These are phyloP conservation scores for Erythrocercus mccallii DNA, from an alignment of 2,113 vertebrate genomes.

Conservation along the genomic window DNA sequence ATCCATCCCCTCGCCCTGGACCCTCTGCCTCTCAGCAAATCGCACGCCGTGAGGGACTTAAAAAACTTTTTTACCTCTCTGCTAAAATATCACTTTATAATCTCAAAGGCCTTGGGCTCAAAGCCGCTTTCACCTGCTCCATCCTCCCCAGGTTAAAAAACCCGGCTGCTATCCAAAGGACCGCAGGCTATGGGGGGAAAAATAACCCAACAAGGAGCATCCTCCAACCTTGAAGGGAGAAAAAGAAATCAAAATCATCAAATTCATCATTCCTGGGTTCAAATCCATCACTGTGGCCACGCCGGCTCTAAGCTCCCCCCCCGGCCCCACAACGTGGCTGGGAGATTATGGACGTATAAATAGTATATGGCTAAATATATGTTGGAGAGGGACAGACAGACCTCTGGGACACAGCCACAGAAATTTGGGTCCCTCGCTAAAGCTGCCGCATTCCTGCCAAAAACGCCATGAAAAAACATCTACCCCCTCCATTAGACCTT, in stretches of 20 bases:
- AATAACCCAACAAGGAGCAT: background rate
- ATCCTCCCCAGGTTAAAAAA: background rate
- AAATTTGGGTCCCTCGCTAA: constrained; percentile 31
- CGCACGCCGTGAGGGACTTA: background rate
- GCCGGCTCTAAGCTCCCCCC: background rate
- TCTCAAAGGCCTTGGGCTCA: background rate
- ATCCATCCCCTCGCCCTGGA: background rate
- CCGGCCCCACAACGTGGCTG: background rate
- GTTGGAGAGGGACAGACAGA: background rate
- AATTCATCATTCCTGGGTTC: background rate
- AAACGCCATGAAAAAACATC: background rate
- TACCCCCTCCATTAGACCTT: background rate
- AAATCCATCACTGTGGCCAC: background rate
- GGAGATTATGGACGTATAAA: constrained; percentile 32
- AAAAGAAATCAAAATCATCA: background rate
- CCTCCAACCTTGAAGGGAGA: background rate
- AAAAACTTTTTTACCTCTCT: constrained; percentile 37
- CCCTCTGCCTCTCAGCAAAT: background rate
- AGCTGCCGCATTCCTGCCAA: constrained; percentile 33
- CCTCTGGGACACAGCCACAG: background rate
- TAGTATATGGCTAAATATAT: constrained; percentile 39
- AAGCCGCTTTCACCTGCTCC: background rate
- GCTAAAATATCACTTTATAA: constrained; percentile 18
- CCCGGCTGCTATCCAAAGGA: background rate
- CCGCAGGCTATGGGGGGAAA: background rate